Evolutionary conservation across 2,113 vertebrate genomes (phyloP).

Genomic region (Accipiter cooperii): DNA sequence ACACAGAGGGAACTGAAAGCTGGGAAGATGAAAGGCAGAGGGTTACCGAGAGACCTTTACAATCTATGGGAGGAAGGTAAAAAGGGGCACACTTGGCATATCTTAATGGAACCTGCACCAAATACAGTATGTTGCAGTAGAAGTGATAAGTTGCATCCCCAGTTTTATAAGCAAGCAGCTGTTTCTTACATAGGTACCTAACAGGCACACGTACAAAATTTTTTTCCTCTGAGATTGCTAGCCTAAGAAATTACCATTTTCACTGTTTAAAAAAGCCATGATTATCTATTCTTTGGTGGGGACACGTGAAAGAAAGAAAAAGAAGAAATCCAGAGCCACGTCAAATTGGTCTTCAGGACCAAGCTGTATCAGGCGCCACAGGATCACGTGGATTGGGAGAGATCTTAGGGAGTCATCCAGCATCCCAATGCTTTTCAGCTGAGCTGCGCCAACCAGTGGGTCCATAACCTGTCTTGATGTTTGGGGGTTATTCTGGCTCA

Average conservation of each 20-base stretch:
- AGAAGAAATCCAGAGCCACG: background rate
- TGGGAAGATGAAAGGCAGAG: background rate
- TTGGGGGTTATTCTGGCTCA: background rate
- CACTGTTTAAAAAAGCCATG: background rate
- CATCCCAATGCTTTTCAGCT: background rate
- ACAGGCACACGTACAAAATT: no score
- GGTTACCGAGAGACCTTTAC: background rate
- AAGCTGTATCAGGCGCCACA: background rate
- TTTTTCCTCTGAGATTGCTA: background rate
- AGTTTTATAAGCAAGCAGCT: background rate
- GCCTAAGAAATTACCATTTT: background rate
- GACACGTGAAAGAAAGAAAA: background rate
- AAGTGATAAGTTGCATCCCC: background rate
- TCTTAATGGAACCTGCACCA: background rate
- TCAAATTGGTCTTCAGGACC: background rate
- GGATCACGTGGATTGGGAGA: background rate
- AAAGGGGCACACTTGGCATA: background rate
- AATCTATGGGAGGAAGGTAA: background rate
- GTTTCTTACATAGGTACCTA: background rate
- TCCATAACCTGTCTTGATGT: background rate
- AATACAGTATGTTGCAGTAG: no score
- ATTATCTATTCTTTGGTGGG: background rate
- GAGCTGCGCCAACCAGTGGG: background rate
- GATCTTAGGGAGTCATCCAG: no score
- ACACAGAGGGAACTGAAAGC: background rate